Percentiles rank a stretch among this genome's conserved stretches.
These are phyloP conservation scores for Sweltsa coloradensis DNA, from an alignment of 1,140 invertebrate species.

Conservation along the genomic window DNA sequence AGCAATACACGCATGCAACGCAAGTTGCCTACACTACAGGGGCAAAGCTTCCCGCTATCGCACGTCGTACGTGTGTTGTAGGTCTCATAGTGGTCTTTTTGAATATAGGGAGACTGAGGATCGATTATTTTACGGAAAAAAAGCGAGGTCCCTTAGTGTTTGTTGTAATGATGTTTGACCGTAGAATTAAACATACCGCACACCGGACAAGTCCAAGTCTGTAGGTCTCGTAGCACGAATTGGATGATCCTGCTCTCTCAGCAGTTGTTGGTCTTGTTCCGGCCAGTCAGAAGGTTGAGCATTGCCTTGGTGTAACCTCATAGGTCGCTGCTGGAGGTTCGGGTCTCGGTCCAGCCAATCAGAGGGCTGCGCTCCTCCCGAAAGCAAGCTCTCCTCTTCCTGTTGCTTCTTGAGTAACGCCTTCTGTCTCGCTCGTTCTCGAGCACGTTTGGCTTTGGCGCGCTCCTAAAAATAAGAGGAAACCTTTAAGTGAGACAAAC, in stretches of 20 bases:
- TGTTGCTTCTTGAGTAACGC: constrained; percentile 46
- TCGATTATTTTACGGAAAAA: too few species aligned
- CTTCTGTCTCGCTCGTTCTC: constrained; percentile 49
- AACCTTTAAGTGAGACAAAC: neutral
- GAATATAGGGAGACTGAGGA: too few species aligned
- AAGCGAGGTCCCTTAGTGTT: too few species aligned
- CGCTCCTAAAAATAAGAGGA: constrained; percentile 37
- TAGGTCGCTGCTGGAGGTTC: neutral
- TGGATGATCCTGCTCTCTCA: too few species aligned
- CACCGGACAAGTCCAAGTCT: constrained; percentile 11
- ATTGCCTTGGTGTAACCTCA: neutral
- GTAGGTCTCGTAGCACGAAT: constrained; percentile 8
- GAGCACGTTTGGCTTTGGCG: constrained; percentile 49
- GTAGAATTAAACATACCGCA: too few species aligned
- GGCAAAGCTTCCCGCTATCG: too few species aligned
- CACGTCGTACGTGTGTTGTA: too few species aligned
- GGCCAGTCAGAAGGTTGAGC: neutral
- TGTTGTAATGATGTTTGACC: too few species aligned
- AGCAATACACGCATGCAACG: too few species aligned
- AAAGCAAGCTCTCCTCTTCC: constrained; percentile 26
- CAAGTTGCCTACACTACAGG: too few species aligned
- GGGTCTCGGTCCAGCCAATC: constrained; percentile 4
- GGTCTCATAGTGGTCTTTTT: too few species aligned
- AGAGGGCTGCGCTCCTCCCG: constrained; percentile 24
- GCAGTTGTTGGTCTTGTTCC: neutral